Evolutionary conservation across 2,113 vertebrate genomes (phyloP).

Genomic region (Amia ocellicauda): DNA sequence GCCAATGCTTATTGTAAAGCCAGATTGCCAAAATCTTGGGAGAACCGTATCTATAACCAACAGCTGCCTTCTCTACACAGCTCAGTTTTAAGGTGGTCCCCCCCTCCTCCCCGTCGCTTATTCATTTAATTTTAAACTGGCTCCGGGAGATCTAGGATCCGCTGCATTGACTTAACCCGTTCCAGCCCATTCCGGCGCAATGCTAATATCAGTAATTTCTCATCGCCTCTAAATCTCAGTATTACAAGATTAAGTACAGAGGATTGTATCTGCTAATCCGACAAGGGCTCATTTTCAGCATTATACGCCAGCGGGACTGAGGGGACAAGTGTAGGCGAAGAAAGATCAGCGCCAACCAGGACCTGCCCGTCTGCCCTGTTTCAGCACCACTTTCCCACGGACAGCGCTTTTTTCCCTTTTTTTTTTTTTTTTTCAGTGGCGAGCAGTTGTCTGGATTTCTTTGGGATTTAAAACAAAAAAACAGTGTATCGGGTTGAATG

Average conservation of each 20-base stretch:
- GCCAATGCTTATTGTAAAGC: no score
- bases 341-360: conserved; percentile 22
- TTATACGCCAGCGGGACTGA: conserved; percentile 40
- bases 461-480: conserved; percentile 49
- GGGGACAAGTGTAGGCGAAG: conserved; percentile 34
- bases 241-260: conserved; percentile 16
- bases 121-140: conserved; percentile 27
- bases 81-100: not conserved
- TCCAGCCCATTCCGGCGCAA: conserved; percentile 10
- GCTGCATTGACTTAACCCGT: conserved; percentile 28
- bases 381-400: conserved; percentile 54
- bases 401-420: conserved; percentile 44
- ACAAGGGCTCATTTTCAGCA: conserved; percentile 13
- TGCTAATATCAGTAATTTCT: conserved; percentile 29
- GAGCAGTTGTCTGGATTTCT: conserved; percentile 25
- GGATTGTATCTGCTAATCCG: conserved; percentile 6
- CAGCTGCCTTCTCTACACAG: not conserved
- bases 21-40: no score
- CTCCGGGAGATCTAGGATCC: conserved; percentile 20
- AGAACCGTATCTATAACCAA: not conserved
- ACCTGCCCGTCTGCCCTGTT: conserved; percentile 29
- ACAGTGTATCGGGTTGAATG: conserved; percentile 28
- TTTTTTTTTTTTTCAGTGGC: conserved; percentile 13
- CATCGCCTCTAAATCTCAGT: conserved; percentile 14
- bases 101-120: conserved; percentile 4